Base-by-base conservation (phyloP, 1,140 invertebrate species). In the Prorops nasuta region DNA sequence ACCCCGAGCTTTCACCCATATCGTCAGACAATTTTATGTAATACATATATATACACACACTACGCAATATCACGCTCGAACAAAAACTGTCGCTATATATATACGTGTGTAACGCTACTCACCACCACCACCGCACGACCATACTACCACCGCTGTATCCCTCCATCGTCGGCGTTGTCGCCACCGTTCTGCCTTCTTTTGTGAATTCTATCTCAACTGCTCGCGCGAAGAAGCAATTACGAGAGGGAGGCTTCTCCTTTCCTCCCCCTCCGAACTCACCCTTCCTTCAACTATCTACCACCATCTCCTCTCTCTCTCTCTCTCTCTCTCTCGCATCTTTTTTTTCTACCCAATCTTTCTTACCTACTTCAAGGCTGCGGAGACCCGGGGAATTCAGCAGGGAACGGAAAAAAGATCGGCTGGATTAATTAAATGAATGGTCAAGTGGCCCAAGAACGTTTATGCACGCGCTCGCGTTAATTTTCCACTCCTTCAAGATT, bases 351-450 rank as follows among this genome's bases (percentile, higher is more conserved):
- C 4, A 28, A 28, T 10, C n/a, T n/a, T n/a, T n/a, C n/a, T n/a
- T n/a, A n/a, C n/a, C n/a, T n/a, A n/a, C n/a, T n/a, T n/a, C n/a
- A n/a, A n/a, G n/a, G n/a, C n/a, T n/a, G n/a, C n/a, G n/a, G n/a
- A n/a, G n/a, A n/a, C n/a, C n/a, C n/a, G n/a, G n/a, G n/a, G n/a
- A n/a, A 28, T 6, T 6, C 24, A 10, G 24, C 24, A 28, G 24
- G 10, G 24, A 6, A 28, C 24, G 24, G 4, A 28, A 28, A 28
- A 10, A 10, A 28, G 24, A 28, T 28, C 10, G 24, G 10, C 10
- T 6, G 45, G 41, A 52, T 52, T 52, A 52, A 52, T 52, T 42
- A 42, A 47, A 47, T 52, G 45, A 47, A 47, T 37, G 50, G 43
- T 46, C 50, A 44, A 46, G 45, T 42, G 24, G 4, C 24, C 24